Evolutionary conservation across 2,797 vertebrate genomes (phyloP), one percentile per base, ranked within the genome.

Genomic region (Onychomys arenicola): DNA sequence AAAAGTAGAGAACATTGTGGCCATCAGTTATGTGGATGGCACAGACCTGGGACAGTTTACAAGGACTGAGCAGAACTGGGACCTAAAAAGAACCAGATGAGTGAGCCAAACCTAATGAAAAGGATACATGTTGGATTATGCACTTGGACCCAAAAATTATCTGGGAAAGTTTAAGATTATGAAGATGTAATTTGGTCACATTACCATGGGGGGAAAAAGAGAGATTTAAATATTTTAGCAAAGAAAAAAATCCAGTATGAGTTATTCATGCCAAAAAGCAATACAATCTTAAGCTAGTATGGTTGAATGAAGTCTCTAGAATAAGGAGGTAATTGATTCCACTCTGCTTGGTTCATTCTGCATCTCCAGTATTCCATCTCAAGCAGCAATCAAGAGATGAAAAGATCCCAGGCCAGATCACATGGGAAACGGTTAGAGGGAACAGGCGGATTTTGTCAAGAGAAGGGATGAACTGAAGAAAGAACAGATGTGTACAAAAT

Each of bases 231-330:
- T 83, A 67, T 52, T 86, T 69, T 69, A 69, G 43, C 3, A 21
- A n/a, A 19, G 23, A 46, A 27, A 92, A 91, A 76, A 57, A 83
- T 67, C 55, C 73, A 89, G 7, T 40, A 84, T 89, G 67, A 94
- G n/a, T 91, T 96, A 86, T 90, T 71, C 49, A 21, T 9, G 84
- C 75, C 94, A 84, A 65, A 88, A 88, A 90, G 32, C 59, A 85
- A 61, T 61, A 37, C 49, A 90, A 29, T 82, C 82, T 34, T 91
- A 52, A 93, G 25, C 76, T 80, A 29, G 78, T 78, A 88, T 65
- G 32, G 65, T 43, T 80, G 23, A 91, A 90, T 63, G 73, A 59
- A 71, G 43, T 86, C 83, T 69, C 46, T 85, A 84, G 52, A 89
- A 61, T 63, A 92, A 75, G 34, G 46, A 94, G 43, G 61, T n/a